Conservation (phyloP, 2,797 vertebrate species). For the Microctenopoma stevenorrisi region DNA sequence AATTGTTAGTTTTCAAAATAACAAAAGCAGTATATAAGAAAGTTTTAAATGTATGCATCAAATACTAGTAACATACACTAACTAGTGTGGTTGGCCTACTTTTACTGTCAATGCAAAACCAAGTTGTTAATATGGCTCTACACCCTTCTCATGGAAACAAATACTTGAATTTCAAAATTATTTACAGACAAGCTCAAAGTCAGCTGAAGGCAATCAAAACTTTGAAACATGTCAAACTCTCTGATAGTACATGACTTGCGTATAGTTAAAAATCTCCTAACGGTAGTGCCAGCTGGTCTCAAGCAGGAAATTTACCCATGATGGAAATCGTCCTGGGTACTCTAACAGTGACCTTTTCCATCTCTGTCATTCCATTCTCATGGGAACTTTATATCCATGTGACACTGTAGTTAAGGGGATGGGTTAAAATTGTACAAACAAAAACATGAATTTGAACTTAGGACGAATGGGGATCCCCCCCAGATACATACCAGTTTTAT, state of each 20-base stretch:
- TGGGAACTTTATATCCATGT: slow-evolving; percentile 68
- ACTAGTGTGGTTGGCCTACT: not conserved
- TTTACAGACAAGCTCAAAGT: slow-evolving; percentile 28
- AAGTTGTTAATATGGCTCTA: slow-evolving; percentile 2
- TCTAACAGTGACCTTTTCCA: slow-evolving; percentile 61
- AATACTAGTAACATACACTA: not conserved
- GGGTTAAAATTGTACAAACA: slow-evolving; percentile 39
- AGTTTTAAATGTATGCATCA: not conserved
- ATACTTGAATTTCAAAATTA: slow-evolving; percentile 39
- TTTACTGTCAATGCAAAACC: slow-evolving; percentile 5
- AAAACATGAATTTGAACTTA: slow-evolving; percentile 28
- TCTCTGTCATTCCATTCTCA: slow-evolving; percentile 64
- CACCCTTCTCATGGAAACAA: slow-evolving; percentile 2
- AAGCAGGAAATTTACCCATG: slow-evolving; percentile 55
- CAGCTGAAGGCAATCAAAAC: slow-evolving; percentile 44
- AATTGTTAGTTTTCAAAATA: too few relatives aligned
- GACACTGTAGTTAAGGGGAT: slow-evolving; percentile 42
- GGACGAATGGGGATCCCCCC: not conserved
- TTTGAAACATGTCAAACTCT: slow-evolving; percentile 23
- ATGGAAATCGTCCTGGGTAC: slow-evolving; percentile 50
- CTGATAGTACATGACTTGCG: slow-evolving; percentile 40
- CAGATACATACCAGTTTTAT: not conserved
- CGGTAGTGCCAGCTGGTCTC: slow-evolving; percentile 42
- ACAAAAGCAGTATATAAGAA: slow-evolving; percentile 1
- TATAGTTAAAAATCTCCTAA: slow-evolving; percentile 36